Base-by-base conservation (phyloP, 2,888 invertebrate species). In the Cheilosia pagana region DNA sequence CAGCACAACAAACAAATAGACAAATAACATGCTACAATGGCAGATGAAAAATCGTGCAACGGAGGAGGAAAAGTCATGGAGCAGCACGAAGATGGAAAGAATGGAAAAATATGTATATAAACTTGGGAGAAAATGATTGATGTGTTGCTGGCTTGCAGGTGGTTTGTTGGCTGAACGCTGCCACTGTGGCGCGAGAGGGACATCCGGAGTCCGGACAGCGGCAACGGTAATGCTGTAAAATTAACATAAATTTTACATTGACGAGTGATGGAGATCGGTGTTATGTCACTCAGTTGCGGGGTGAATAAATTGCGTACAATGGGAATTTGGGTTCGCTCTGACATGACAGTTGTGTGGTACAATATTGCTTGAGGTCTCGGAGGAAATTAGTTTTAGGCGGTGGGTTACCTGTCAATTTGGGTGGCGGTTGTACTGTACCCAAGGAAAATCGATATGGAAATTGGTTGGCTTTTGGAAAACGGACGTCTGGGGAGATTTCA, bases 241-340 rank as follows among this genome's bases (percentile, higher is more conserved):
- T 83, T 83, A 83, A 74, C 78, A 83, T 83, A 83, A 70, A 78
- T 78, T 78, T 79, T 62, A 74, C 74, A 83, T 78, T 78, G 83
- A 70, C 83, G 74, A 78, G 63, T 77, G 43, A 53, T 67, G 77
- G 48, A 28, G 39, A 62, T 74, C n/a, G 62, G 43, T 72, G 82
- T 77, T 82, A 52, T 78, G 62, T 74, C 78, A 74, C 55, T 78
- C 78, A 63, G 50, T 62, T 14, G 3, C 55, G 82, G 72, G 72
- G 68, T 62, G 68, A 74, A 78, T 82, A 63, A 78, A 74, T 83
- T 83, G 79, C 79, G 78, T 83, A 79, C 74, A 79, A 74, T 74
- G 57, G 60, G 59, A 71, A 57, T 74, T 77, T 62, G 55, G 68
- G 41, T 70, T 75, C 35, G 19, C 8, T 57, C 23, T 50, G 76